Base-by-base conservation (phyloP, 1,140 invertebrate species). In the Riptortus pedestris region DNA sequence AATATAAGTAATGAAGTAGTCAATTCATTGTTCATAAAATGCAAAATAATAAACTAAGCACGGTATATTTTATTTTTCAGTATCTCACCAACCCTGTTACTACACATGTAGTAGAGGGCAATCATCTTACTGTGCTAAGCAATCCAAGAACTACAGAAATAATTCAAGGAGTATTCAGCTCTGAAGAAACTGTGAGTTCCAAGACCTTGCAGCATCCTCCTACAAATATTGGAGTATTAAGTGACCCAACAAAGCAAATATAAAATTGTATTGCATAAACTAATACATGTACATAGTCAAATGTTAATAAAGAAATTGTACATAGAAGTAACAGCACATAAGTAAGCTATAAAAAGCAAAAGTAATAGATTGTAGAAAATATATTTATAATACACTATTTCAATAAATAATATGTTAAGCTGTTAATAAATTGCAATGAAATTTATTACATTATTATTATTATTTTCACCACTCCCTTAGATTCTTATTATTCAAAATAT, bases 81-180 rank as follows among this genome's bases (percentile, higher is more conserved):
- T 57, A 38, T 16, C 57, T 1, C 62, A 55, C 31, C 14, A 57
- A 14, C 9, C 1, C 1, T 12, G 31, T 48, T 3, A 16, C 14
- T 38, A 29, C 43, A 33, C 27, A 63, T 57, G 20, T 57, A 16
- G 14, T 63, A 12, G 62, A 63, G 38, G 62, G 62, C 22, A 57
- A 33, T n/a, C 62, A 63, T 58, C 18, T 24, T 7, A 63, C 62
- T 1, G 4, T 63, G 16, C 28, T 63, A 22, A 16, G 57, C 0
- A 63, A 57, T 26, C 1, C 14, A 7, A 38, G 26, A 24, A 57
- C 31, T 1, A 51, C 51, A 11, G 22, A 1, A 26, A 2, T 47
- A 24, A 45, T 61, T 22, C 20, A 14, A 24, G 33, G 24, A 61
- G 5, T 61, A 9, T 20, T 61, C 28, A 59, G 18, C 4, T 2